phyloP scores from a whole-genome alignment of 2,113 vertebrate species.

The Clarias batrachus region DNA sequence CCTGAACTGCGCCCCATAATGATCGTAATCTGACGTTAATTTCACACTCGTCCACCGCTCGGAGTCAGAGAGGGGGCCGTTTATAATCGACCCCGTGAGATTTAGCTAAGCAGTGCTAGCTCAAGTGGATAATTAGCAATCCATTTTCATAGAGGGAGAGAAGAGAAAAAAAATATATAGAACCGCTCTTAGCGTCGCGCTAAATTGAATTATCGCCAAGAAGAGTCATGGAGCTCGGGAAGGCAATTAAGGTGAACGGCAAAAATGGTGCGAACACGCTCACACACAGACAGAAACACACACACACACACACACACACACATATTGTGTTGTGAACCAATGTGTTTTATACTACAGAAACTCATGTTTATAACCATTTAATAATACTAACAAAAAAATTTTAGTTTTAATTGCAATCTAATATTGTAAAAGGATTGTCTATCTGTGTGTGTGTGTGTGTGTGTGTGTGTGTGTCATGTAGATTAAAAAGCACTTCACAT shows the following conservation, averaged over 20 bases:
- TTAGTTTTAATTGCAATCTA: neutral
- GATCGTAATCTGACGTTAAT: conserved; percentile 5
- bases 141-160: conserved; percentile 13
- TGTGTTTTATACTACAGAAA: neutral
- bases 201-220: conserved; percentile 23
- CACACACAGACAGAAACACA: conserved; percentile 6
- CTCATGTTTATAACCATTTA: neutral
- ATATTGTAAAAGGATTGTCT: neutral
- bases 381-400: neutral
- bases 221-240: neutral
- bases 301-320: conserved; percentile 1
- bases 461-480: neutral
- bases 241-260: neutral
- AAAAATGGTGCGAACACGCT: neutral
- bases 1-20: conserved; percentile 1
- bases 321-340: neutral
- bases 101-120: conserved; percentile 5
- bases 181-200: neutral
- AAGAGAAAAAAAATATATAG: neutral
- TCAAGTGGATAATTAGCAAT: conserved; percentile 36
- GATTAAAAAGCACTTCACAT: no score
- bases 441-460: neutral
- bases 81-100: conserved; percentile 18
- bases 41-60: neutral
- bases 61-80: conserved; percentile 22